phyloP scores from a whole-genome alignment of 2,113 vertebrate species.

The Tetraodon nigroviridis region DNA sequence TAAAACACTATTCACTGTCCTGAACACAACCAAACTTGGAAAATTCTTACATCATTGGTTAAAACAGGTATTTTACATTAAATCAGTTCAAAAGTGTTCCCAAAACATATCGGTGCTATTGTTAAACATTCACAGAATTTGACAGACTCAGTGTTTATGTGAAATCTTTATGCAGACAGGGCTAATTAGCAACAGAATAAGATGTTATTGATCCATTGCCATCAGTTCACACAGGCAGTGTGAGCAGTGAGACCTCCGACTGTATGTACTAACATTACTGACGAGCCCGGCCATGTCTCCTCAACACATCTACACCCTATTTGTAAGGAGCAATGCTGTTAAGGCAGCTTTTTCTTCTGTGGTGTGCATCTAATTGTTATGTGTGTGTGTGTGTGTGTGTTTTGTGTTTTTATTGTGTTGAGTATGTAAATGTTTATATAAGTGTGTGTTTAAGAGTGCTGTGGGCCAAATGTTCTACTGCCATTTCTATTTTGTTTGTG shows the following conservation, averaged over 20 bases:
- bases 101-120: neutral
- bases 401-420: neutral
- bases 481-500: slow-evolving; percentile 82
- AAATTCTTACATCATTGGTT: no score
- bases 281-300: neutral
- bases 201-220: slow-evolving; percentile 14
- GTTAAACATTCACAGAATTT: neutral
- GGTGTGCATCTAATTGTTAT: neutral
- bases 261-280: neutral
- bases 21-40: no score
- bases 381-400: no score
- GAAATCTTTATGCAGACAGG: slow-evolving; percentile 12
- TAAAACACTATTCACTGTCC: no score
- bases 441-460: slow-evolving; percentile 58
- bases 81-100: neutral
- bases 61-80: no score
- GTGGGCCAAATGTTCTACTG: slow-evolving; percentile 81
- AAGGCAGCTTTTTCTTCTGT: neutral
- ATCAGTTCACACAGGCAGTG: slow-evolving; percentile 4
- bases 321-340: neutral
- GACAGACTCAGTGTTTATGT: neutral
- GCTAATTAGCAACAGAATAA: slow-evolving; percentile 22
- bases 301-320: neutral
- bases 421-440: slow-evolving; percentile 4
- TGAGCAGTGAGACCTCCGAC: neutral